Base-by-base conservation (phyloP, 2,888 invertebrate genomes). In the Agonopterix subpropinquella region DNA sequence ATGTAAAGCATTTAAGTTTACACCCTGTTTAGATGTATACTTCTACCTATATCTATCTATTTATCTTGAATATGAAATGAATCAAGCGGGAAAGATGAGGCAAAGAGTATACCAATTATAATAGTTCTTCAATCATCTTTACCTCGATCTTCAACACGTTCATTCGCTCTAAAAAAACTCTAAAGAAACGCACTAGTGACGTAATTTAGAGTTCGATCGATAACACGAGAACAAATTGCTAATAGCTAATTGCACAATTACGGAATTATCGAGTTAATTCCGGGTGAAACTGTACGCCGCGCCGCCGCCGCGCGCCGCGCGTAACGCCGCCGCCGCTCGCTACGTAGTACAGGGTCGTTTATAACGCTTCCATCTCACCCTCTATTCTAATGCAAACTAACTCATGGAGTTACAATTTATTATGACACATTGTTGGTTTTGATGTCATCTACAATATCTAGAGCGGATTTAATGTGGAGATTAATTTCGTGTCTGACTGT, bases 191-290 rank as follows among this genome's bases (percentile, higher is more conserved):
- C 39, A 39, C 39, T 39, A 9, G 10, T 39, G 39, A n/a, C 39
- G 39, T 39, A 39, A 39, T 39, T 9, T n/a, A 9, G 39, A 9
- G 39, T 61, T 64, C 55, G 57, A 64, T 64, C 68, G 70, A 73
- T 76, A 77, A 78, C 66, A 65, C 61, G 61, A 74, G 67, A 75
- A 73, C 69, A 78, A 86, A 80, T 82, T 79, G 76, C 65, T 73
- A 66, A 70, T 72, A 64, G 72, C 71, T 86, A 83, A 85, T 85
- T 83, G 82, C 71, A 77, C 81, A 81, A 84, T 87, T 86, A 86
- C 73, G 71, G 73, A 71, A 85, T 87, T 83, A 86, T 79, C 81
- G 73, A 79, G 78, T 83, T 84, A 84, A 84, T 84, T 83, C 78
- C 73, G 77, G 75, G 67, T 79, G 87, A 84, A 84, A 83, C 76